phyloP scores from a whole-genome alignment of 2,888 invertebrate species.

The Leucophenga maculata region DNA sequence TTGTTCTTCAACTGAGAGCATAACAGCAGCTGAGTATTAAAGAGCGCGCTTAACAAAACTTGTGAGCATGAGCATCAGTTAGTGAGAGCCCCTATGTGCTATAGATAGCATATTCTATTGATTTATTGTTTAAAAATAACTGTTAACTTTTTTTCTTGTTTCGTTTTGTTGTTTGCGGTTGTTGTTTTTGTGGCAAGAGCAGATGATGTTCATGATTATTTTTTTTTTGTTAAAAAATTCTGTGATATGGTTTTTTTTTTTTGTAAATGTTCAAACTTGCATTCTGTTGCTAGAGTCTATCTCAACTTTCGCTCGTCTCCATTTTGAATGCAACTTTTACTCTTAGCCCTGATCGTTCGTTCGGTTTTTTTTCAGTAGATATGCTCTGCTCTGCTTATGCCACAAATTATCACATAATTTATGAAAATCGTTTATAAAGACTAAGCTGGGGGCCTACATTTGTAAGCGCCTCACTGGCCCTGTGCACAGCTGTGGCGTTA shows the following conservation, averaged over 20 bases:
- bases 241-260: too few species aligned
- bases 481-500: constrained; percentile 35
- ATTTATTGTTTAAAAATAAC: constrained; percentile 61
- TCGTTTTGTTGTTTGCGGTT: background rate
- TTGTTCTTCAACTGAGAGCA: too few species aligned
- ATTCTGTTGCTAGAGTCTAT: background rate
- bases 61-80: constrained; percentile 16
- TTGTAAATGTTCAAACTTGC: background rate
- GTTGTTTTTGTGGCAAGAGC: background rate
- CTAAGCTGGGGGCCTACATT: too few species aligned
- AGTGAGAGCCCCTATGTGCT: background rate
- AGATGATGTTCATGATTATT: background rate
- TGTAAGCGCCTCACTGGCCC: constrained; percentile 5
- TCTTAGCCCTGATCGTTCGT: background rate
- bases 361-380: constrained; percentile 24
- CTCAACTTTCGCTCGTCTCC: constrained; percentile 44
- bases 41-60: background rate
- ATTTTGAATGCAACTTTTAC: too few species aligned
- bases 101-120: constrained; percentile 52
- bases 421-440: too few species aligned
- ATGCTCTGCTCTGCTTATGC: constrained; percentile 62
- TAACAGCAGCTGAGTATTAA: too few species aligned
- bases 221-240: background rate
- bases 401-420: constrained; percentile 50
- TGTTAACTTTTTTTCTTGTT: constrained; percentile 54